Conservation (phyloP, 2,113 vertebrate genomes). For the Pontoporia blainvillei region DNA sequence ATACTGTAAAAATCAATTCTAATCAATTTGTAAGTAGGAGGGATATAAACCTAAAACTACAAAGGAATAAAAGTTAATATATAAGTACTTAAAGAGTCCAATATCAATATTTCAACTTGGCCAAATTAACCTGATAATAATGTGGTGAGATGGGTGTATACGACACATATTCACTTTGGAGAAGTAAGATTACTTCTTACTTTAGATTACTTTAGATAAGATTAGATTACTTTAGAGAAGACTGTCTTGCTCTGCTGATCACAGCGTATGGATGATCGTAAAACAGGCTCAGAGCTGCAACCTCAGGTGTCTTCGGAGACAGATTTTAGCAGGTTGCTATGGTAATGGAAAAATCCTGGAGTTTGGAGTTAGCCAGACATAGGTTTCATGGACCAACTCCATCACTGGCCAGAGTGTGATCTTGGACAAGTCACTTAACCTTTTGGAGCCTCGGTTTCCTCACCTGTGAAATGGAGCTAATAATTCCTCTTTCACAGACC, state of each 20-base stretch:
- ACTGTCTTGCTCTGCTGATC: not conserved
- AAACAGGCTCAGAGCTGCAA: not conserved
- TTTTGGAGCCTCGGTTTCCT: not conserved
- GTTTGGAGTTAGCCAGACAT: not conserved
- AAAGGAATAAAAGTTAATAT: not conserved
- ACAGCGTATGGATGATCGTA: accelerated
- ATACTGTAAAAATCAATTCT: not conserved
- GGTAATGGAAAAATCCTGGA: not conserved
- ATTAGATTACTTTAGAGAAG: not conserved
- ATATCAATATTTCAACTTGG: not conserved
- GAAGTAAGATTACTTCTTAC: no score
- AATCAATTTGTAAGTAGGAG: not conserved
- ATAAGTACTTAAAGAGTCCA: not conserved
- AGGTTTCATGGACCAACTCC: not conserved
- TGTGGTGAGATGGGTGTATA: not conserved
- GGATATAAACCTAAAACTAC: not conserved
- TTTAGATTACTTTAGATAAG: not conserved
- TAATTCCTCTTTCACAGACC: not conserved
- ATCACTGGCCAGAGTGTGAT: not conserved
- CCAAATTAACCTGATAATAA: not conserved
- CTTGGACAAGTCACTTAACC: not conserved
- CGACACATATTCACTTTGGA: not conserved
- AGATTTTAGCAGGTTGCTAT: not conserved
- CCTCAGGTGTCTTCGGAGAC: not conserved
- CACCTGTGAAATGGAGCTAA: not conserved